A percentile compares a stretch with the other conserved stretches of the same genome.
Conservation (phyloP, 2,113 vertebrate species). For the Symphodus melops region DNA sequence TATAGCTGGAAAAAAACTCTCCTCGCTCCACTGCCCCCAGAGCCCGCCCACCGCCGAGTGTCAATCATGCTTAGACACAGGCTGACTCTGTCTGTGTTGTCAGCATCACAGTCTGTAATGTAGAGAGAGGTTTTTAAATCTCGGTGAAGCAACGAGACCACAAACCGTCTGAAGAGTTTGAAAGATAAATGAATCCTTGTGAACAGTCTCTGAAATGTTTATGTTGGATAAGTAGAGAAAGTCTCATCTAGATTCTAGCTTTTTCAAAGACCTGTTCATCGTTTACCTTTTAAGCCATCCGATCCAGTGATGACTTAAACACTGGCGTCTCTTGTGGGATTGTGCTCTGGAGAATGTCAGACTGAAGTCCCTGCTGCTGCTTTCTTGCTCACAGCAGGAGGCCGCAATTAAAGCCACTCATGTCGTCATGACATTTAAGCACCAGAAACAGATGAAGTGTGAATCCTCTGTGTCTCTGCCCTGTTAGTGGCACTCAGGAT, state of each 20-base stretch:
- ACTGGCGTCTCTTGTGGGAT: not conserved
- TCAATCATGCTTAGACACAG: constrained; percentile 77
- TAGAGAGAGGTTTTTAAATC: constrained; percentile 6
- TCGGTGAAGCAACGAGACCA: constrained; percentile 4
- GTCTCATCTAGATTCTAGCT: not conserved
- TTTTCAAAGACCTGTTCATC: not conserved
- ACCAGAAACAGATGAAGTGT: constrained; percentile 11
- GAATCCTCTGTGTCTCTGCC: not conserved
- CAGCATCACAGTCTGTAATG: constrained; percentile 11
- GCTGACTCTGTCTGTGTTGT: constrained; percentile 52
- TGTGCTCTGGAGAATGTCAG: not conserved
- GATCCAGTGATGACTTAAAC: not conserved
- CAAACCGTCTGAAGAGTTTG: constrained; percentile 1
- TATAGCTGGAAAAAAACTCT: constrained; percentile 80
- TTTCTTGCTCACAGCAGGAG: not conserved
- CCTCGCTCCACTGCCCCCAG: constrained; percentile 77
- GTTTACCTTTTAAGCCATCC: not conserved
- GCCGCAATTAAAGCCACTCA: not conserved
- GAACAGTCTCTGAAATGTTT: not conserved
- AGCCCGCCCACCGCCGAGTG: constrained; percentile 72
- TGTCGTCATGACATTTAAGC: constrained; percentile 35
- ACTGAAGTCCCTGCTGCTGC: not conserved
- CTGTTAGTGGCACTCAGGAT: constrained; percentile 20
- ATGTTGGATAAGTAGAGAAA: not conserved
- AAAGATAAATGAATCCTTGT: constrained; percentile 2